These are phyloP conservation scores for Eupleurogrammus muticus DNA, from an alignment of 2,797 vertebrate species.

Conservation along the genomic window DNA sequence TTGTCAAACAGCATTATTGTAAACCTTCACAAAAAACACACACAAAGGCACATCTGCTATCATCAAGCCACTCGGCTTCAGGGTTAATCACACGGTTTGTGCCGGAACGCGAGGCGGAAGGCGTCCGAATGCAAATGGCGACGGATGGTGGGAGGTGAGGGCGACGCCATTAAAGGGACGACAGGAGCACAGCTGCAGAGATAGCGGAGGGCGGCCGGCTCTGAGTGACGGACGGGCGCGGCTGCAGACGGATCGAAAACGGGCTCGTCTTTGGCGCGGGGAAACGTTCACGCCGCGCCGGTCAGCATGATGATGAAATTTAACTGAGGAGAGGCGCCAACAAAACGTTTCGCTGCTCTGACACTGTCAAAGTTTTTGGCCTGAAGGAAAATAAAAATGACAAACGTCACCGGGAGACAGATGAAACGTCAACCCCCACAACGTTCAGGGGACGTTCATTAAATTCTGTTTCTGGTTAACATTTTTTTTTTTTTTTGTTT, in stretches of 20 bases:
- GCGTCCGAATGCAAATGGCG: slow-evolving; percentile 1
- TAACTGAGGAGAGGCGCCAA: too few relatives aligned
- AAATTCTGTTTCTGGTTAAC: too few relatives aligned
- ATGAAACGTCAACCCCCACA: too few relatives aligned
- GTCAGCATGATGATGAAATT: too few relatives aligned
- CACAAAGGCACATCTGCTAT: slow-evolving; percentile 29
- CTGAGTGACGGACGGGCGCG: slow-evolving; percentile 57
- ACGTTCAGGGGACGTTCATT: too few relatives aligned
- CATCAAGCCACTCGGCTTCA: slow-evolving; percentile 1
- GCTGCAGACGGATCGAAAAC: slow-evolving; percentile 55
- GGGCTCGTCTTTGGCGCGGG: slow-evolving; percentile 52
- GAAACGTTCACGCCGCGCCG: too few relatives aligned
- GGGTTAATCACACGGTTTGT: neutral
- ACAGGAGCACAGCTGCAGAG: slow-evolving; percentile 48
- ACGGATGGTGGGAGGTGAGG: slow-evolving; percentile 5
- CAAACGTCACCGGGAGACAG: too few relatives aligned
- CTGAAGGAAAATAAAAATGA: too few relatives aligned
- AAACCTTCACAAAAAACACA: slow-evolving; percentile 26
- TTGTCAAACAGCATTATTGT: slow-evolving; percentile 27
- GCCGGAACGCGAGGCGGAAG: too few relatives aligned
- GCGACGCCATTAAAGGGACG: slow-evolving; percentile 14
- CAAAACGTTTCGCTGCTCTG: too few relatives aligned
- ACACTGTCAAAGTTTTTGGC: too few relatives aligned
- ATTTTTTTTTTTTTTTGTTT: too few relatives aligned
- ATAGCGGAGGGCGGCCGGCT: slow-evolving; percentile 49